Conservation (phyloP, 2,113 vertebrate genomes). For the Nothoprocta pentlandii region DNA sequence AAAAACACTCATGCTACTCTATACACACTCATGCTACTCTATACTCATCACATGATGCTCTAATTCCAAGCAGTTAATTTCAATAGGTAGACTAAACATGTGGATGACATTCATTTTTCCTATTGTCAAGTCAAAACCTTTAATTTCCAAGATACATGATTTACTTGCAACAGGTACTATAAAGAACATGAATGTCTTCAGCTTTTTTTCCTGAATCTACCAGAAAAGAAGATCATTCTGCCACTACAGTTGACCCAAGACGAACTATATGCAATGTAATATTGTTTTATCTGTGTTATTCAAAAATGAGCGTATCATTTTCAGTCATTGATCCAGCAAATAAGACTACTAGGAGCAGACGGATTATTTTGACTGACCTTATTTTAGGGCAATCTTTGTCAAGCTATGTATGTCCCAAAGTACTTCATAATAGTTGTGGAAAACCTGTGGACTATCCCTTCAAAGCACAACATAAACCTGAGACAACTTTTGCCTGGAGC, state of each 20-base stretch:
- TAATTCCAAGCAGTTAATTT: not conserved
- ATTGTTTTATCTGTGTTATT: not conserved
- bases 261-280: not conserved
- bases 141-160: not conserved
- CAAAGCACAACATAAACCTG: not conserved
- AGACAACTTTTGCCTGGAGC: not conserved
- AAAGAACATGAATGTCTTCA: not conserved
- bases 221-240: not conserved
- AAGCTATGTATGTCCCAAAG: not conserved
- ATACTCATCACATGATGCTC: not conserved
- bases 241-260: not conserved
- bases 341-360: not conserved
- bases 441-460: not conserved
- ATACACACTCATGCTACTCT: not conserved
- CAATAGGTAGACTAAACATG: slow-evolving; percentile 1
- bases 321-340: not conserved
- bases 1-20: not conserved
- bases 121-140: not conserved
- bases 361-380: not conserved
- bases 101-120: not conserved
- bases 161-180: not conserved
- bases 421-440: not conserved
- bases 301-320: not conserved
- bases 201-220: not conserved
- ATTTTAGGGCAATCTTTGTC: not conserved